Base-by-base conservation (phyloP, 2,888 invertebrate species). In the Choreutis nemorana region DNA sequence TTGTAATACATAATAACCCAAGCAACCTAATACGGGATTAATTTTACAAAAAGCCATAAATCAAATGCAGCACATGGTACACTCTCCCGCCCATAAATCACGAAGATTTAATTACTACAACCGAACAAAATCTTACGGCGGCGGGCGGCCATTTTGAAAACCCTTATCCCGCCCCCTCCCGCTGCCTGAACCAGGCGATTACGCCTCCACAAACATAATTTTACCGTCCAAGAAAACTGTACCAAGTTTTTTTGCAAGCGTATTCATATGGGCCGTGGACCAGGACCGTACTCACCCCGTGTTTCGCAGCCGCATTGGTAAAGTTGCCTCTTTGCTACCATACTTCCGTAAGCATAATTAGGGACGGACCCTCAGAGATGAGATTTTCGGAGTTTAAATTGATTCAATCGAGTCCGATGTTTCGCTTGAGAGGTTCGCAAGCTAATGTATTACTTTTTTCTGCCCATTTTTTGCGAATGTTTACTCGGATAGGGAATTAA, bases 31-130 rank as follows among this genome's bases (percentile, higher is more conserved):
- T 57, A 45, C 49, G 40, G 48, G 52, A 55, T 57, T 55, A 64
- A 64, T 59, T 50, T 42, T 49, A 37, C 57, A 54, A 68, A 67
- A 67, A 59, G n/a, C 62, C 55, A 75, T 77, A 70, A 72, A 75
- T 73, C 64, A 67, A 44, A 48, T 41, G 55, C 50, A 55, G 45
- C 72, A 71, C 55, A 64, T 66, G 72, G 48, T 56, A 55, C 61
- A 46, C 55, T 50, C 51, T 47, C 57, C 36, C 49, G 52, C 53
- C 56, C 66, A 71, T 78, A 78, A 77, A 78, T 78, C 70, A 78
- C 62, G 64, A 75, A 75, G 75, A 75, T 75, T 77, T 73, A 78
- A 78, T 77, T 75, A 73, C 71, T 75, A 65, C 66, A 60, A 57
- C 67, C 58, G 63, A 65, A 71, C 72, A 61, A 75, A 77, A 78